Evolutionary conservation across 1,140 invertebrate species (phyloP), one percentile per base, ranked within the genome.

Genomic region (Atopsyche davidsoni): DNA sequence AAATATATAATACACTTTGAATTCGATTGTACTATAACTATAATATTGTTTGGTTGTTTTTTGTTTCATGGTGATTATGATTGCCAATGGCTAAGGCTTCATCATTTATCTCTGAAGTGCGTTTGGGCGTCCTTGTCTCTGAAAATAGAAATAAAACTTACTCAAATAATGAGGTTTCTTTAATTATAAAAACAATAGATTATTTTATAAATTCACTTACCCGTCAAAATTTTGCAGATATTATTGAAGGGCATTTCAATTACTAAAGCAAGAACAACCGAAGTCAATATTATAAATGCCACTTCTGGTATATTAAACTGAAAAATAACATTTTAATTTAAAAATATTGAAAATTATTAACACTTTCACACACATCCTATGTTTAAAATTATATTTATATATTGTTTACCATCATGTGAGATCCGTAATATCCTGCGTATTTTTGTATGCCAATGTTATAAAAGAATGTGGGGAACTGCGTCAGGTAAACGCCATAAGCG

Each of bases 401-500:
- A 40, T 55, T 52, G 44, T 67, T 69, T 62, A 78, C 72, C 52
- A 76, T 64, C 28, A 64, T 51, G 6, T 67, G 51, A 18, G 66
- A 63, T 28, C 64, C 64, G 53, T 73, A 77, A 51, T 69, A 69
- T 22, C 69, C 75, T 0, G 70, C 55, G 53, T 70, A 71, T 55
- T 70, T 68, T 42, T 72, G 73, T 0, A 67, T 60, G 0, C 76
- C 76, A 1, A 79, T 72, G 50, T 77, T 76, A 60, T 76, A 79
- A 64, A 79, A 79, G 60, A 75, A 78, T 42, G 77, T 69, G 2
- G 77, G 77, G 60, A 79, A 79, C 59, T 79, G 77, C 4, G 74
- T 76, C 13, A 79, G 59, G 63, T 79, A 79, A 3, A 79, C 69
- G 23, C 70, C 69, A 58, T 78, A 78, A 3, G 75, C 70, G 18